A percentile compares a stretch with the other conserved stretches of the same genome.
phyloP scores from a whole-genome alignment of 2,888 invertebrate genomes.

The Mythimna ferrago region DNA sequence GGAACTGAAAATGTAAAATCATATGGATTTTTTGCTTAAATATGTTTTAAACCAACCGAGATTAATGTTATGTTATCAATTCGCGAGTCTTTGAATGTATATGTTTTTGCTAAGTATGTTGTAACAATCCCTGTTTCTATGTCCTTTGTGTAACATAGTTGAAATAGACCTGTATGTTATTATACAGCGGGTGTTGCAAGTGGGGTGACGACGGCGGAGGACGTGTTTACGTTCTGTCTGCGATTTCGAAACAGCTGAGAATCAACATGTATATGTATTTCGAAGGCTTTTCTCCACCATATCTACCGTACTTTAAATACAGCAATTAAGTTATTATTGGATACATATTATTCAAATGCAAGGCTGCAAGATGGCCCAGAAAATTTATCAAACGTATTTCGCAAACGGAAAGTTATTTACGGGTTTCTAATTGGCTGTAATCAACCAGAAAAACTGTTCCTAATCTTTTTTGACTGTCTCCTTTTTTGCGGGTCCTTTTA shows the following conservation, averaged over 20 bases:
- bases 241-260: conserved; percentile 72
- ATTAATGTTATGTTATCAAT: neutral
- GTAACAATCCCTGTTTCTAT: conserved; percentile 39
- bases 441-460: neutral
- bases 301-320: conserved; percentile 27
- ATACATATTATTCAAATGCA: conserved; percentile 8
- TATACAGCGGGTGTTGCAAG: conserved; percentile 68
- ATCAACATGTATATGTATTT: conserved; percentile 58
- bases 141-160: conserved; percentile 54
- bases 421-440: neutral
- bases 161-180: conserved; percentile 63
- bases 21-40: conserved; percentile 13
- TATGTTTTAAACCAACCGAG: neutral
- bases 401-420: neutral
- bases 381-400: conserved; percentile 8
- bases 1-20: neutral
- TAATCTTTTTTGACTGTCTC: neutral
- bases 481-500: neutral
- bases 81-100: neutral
- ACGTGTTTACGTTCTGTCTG: conserved; percentile 68
- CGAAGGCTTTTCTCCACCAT: conserved; percentile 57
- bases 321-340: conserved; percentile 27
- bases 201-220: conserved; percentile 63
- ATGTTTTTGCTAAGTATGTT: conserved; percentile 20
- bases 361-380: conserved; percentile 5